Evolutionary conservation across 1,140 invertebrate genomes (phyloP), one percentile per base, ranked within the genome.

Genomic region (Pachyrhynchus sulphureomaculatus): DNA sequence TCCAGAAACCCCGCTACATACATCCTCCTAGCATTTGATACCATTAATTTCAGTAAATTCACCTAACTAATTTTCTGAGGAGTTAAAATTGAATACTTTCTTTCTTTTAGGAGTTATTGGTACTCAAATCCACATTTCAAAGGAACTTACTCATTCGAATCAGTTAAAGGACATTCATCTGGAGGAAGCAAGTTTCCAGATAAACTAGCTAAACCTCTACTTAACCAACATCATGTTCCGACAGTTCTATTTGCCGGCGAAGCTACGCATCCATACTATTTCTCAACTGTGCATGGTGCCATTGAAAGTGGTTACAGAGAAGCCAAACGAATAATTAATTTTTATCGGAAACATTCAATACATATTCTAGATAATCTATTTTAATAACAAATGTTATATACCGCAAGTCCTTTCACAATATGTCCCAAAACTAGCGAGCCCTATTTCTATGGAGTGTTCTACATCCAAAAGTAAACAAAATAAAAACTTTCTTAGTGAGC

Each of bases 261-360:
- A 76, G 86, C 87, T 0, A 86, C 88, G 0, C 83, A 86, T 59
- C 75, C 82, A 24, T 77, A 84, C 65, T 84, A 82, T 70, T 91
- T 85, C 71, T 87, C 86, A 6, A 90, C 89, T 1, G 90, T 90
- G 2, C 91, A 95, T 73, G 91, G 91, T 20, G 92, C 91, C 1
- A 77, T 92, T 2, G 86, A 90, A 75, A 82, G 84, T 23, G 91
- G 91, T 0, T 88, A 85, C 76, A 80, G 89, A 57, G 91, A 93
- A 76, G 91, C 91, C 5, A 80, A 90, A 34, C 80, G 85, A 68
- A 64, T 83, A 39, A 61, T 65, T 24, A 9, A 60, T 4, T 29
- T 52, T 4, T 64, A 64, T 42, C 26, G 26, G 12, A 29, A 29
- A 1, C 8, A 10, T 29, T 29, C 26, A n/a, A n/a, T n/a, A n/a